Evolutionary conservation across 2,113 vertebrate species (phyloP), one percentile per base, ranked within the genome.

Genomic region (Muntiacus reevesi): DNA sequence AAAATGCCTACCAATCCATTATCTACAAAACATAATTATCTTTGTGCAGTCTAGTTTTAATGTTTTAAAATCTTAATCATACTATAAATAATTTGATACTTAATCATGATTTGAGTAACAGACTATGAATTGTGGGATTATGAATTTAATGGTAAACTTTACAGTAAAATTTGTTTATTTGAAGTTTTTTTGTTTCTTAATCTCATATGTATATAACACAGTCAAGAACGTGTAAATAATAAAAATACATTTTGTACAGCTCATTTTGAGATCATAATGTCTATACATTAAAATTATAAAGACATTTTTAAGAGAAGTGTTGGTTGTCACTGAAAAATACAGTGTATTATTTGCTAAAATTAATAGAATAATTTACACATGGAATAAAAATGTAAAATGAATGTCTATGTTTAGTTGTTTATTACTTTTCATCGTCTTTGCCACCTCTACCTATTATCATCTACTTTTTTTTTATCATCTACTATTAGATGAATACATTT

Each of bases 31-130:
- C 74, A 40, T 71, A 93, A 78, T 87, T 95, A 71, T 28, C 85
- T 89, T 83, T 96, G 14, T 57, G 76, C 30, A 93, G 57, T 71
- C 76, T 1, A 95, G 47, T 55, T 71, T 64, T 25, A 28, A 40
- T 59, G 87, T 95, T 95, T 86, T 84, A 97, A 95, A 96, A 84
- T 91, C 60, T 28, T 52, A 87, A 78, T 94, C 27, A 36, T 78
- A 64, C 62, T 96, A 28, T 95, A 87, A 91, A 54, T 87, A 60
- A 89, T 83, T 91, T 74, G 45, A 67, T 67, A 95, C 40, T 19
- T 83, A n/a, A n/a, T 81, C 36, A 78, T 88, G 23, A 91, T 88
- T 87, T 93, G 78, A 88, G 28, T 83, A 89, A 64, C 78, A 83
- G 47, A 79, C 36, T 55, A 36, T 62, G 55, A 87, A 36, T 78